phyloP scores from a whole-genome alignment of 2,113 vertebrate genomes.

The Dipodomys spectabilis region DNA sequence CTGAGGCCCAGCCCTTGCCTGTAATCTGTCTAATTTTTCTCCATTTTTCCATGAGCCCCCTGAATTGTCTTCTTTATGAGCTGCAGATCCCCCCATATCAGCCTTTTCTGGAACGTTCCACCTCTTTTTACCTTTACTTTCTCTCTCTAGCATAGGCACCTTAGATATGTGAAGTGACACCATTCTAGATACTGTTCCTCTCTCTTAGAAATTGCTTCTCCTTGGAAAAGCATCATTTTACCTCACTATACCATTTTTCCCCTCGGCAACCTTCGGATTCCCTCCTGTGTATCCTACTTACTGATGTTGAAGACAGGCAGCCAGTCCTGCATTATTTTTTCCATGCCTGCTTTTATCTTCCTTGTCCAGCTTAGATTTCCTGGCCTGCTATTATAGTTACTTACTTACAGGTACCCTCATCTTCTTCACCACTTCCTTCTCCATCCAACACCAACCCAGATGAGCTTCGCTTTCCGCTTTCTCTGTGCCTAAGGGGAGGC shows the following conservation, averaged over 20 bases:
- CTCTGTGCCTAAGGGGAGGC: too few relatives aligned
- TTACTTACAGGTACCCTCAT: background rate
- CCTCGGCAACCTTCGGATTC: background rate
- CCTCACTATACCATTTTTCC: background rate
- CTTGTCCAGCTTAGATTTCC: background rate
- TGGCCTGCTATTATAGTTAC: background rate
- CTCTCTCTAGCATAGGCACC: background rate
- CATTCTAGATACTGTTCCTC: background rate
- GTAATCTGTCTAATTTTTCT: background rate
- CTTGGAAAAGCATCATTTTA: background rate
- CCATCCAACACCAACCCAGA: background rate
- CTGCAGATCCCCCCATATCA: background rate
- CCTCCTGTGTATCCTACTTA: background rate
- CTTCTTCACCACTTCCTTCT: background rate
- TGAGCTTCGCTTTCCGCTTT: background rate
- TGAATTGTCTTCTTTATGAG: background rate
- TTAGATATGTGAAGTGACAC: background rate
- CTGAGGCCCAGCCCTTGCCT: background rate
- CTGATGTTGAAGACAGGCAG: background rate
- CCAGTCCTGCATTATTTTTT: background rate
- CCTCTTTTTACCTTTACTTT: background rate
- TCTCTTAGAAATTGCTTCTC: background rate
- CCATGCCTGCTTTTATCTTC: background rate
- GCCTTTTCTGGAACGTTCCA: background rate
- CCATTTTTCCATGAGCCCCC: background rate